Evolutionary conservation across 2,113 vertebrate species (phyloP).

Genomic region (Pollachius pollachius): DNA sequence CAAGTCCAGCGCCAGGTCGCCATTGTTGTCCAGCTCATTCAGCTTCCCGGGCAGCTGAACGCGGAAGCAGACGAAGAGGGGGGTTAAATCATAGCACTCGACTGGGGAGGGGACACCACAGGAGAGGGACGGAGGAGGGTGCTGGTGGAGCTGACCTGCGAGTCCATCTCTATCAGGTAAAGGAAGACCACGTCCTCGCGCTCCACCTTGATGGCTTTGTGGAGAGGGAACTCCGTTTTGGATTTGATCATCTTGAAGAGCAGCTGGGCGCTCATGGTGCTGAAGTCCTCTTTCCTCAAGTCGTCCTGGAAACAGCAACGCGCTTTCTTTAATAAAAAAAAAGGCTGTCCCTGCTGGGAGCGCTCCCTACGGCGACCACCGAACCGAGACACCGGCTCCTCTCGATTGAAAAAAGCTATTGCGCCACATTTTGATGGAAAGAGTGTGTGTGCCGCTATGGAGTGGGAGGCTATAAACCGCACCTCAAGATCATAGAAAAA

Average conservation of each 20-base stretch:
- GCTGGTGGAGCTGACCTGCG: slow-evolving; percentile 78
- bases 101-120: not conserved
- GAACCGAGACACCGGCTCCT: too few species aligned
- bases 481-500: too few species aligned
- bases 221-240: slow-evolving; percentile 93
- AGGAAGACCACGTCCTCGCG: slow-evolving; percentile 97
- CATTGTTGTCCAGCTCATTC: slow-evolving; percentile 92
- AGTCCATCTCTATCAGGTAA: slow-evolving; percentile 97
- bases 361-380: too few species aligned
- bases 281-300: slow-evolving; percentile 94
- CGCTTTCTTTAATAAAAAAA: too few species aligned
- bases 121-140: too few species aligned
- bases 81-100: not conserved
- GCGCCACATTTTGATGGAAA: too few species aligned
- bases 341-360: too few species aligned
- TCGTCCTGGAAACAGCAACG: slow-evolving; percentile 79
- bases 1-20: slow-evolving; percentile 91
- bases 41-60: slow-evolving; percentile 86
- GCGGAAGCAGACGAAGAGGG: not conserved
- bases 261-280: slow-evolving; percentile 94
- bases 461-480: too few species aligned
- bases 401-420: too few species aligned
- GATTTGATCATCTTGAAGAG: slow-evolving; percentile 99
- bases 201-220: slow-evolving; percentile 97
- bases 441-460: too few species aligned